phyloP scores from a whole-genome alignment of 2,113 vertebrate genomes.

The Serinus canaria region DNA sequence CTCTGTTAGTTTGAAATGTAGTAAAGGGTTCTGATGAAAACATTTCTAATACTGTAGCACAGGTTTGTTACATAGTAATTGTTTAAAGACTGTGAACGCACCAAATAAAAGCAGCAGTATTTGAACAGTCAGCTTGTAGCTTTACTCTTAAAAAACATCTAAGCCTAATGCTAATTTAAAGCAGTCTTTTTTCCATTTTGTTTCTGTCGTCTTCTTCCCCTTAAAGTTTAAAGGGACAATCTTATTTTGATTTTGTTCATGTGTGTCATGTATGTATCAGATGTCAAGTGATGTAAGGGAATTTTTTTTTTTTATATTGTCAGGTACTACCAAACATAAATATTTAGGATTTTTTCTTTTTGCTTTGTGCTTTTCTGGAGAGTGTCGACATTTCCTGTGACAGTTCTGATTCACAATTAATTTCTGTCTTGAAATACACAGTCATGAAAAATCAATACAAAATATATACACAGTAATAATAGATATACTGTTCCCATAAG shows the following conservation, averaged over 20 bases:
- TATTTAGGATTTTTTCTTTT: background rate
- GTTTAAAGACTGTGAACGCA: slow-evolving; percentile 43
- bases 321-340: slow-evolving; percentile 4
- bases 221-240: slow-evolving; percentile 53
- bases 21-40: slow-evolving; percentile 39
- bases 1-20: slow-evolving; percentile 2
- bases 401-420: background rate
- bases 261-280: slow-evolving; percentile 25
- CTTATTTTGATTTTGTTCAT: slow-evolving; percentile 19
- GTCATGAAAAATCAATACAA: background rate
- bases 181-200: background rate
- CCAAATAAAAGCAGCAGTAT: slow-evolving; percentile 60
- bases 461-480: background rate
- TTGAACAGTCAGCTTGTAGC: slow-evolving; percentile 51
- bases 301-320: background rate
- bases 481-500: background rate
- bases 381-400: background rate
- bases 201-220: background rate
- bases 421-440: background rate
- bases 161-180: slow-evolving; percentile 39
- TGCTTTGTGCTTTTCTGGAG: slow-evolving; percentile 4
- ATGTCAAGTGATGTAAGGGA: background rate
- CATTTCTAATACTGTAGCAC: slow-evolving; percentile 58
- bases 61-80: slow-evolving; percentile 47
- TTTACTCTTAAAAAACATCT: slow-evolving; percentile 11